Conservation (phyloP, 2,888 invertebrate species). For the Odontomyia ornata region DNA sequence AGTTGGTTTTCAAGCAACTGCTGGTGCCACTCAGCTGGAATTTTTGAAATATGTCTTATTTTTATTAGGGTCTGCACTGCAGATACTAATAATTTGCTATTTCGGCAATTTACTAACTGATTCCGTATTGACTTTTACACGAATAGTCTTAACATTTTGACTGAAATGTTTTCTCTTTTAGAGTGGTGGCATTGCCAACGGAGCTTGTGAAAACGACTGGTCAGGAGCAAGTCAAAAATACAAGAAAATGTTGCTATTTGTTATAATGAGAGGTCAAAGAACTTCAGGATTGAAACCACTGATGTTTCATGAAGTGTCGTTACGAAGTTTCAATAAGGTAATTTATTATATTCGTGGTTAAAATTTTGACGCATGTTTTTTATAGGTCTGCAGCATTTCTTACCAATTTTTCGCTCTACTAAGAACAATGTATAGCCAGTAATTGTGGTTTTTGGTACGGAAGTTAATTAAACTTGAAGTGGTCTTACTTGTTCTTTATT, state of each 20-base stretch:
- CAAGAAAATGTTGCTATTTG: conserved; percentile 54
- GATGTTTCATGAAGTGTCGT: conserved; percentile 15
- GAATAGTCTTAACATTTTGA: background rate
- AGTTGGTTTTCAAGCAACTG: conserved; percentile 59
- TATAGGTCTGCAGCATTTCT: conserved; percentile 58
- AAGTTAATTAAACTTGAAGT: too few relatives aligned
- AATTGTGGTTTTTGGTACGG: too few relatives aligned
- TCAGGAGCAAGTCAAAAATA: conserved; percentile 53
- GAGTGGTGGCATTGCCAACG: conserved; percentile 56
- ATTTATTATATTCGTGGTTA: background rate
- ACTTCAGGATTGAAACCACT: background rate
- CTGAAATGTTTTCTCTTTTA: conserved; percentile 44
- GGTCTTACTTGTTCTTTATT: too few relatives aligned
- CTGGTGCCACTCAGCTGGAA: conserved; percentile 54
- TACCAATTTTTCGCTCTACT: conserved; percentile 61
- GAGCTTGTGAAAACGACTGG: conserved; percentile 59
- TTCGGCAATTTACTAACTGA: conserved; percentile 56
- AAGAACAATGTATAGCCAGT: conserved; percentile 58
- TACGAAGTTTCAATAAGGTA: conserved; percentile 34
- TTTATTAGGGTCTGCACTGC: conserved; percentile 56
- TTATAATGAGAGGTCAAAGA: conserved; percentile 52
- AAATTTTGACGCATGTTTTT: background rate
- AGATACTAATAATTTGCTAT: conserved; percentile 57
- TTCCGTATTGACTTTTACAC: conserved; percentile 54
- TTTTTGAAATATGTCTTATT: conserved; percentile 56